Conservation (phyloP, 2,797 vertebrate species). For the Myiothlypis coronata region DNA sequence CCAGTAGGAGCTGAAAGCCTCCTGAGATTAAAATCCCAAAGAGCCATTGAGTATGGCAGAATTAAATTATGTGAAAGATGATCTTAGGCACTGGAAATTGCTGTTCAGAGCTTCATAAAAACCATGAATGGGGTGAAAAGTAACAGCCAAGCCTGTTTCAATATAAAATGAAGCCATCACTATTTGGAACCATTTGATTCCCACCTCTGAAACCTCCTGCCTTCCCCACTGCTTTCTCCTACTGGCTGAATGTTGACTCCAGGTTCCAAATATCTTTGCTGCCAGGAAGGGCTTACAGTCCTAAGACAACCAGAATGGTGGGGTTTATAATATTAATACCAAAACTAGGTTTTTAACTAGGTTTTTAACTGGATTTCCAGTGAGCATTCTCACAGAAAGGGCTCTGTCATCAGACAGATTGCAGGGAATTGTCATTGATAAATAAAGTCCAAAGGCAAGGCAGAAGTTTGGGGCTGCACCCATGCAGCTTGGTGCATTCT, state of each 20-base stretch:
- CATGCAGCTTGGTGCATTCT: neutral
- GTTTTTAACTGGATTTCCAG: neutral
- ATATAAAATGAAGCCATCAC: neutral
- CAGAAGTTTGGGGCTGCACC: neutral
- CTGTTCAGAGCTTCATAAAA: neutral
- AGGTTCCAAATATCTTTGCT: neutral
- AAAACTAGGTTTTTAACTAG: neutral
- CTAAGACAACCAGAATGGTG: neutral
- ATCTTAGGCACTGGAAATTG: neutral
- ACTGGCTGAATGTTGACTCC: neutral
- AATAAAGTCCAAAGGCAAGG: neutral
- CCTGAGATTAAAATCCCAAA: neutral
- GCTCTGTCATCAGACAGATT: neutral
- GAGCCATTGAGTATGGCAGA: neutral
- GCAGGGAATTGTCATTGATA: neutral
- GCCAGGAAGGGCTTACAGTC: neutral
- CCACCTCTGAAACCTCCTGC: neutral
- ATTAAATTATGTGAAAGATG: neutral
- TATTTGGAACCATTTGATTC: neutral
- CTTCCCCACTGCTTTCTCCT: neutral
- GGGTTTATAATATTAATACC: neutral
- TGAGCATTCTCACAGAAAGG: neutral
- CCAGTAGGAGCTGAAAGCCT: neutral
- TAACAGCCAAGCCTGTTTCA: neutral
- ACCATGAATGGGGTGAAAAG: neutral